Conservation (phyloP, 2,113 vertebrate genomes). For the Osmerus eperlanus region DNA sequence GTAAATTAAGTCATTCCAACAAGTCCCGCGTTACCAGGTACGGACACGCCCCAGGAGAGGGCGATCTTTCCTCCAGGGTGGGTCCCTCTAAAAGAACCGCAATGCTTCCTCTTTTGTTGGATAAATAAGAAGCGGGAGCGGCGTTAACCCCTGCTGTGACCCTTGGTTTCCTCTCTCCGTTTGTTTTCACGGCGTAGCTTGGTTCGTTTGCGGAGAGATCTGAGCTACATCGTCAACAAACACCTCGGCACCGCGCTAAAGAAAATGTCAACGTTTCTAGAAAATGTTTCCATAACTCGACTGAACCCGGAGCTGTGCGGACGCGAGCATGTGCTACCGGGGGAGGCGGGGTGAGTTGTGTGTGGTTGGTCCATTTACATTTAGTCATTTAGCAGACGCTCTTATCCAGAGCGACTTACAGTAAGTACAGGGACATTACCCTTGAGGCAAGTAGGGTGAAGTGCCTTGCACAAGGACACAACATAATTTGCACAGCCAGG, state of each 20-base stretch:
- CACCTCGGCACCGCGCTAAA: constrained; percentile 30
- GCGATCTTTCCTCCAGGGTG: constrained; percentile 34
- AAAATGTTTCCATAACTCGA: constrained; percentile 20
- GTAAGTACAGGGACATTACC: too few relatives aligned
- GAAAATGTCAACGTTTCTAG: constrained; percentile 35
- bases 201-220: constrained; percentile 50
- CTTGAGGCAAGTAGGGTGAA: too few relatives aligned
- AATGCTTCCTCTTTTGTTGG: constrained; percentile 53
- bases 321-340: neutral
- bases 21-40: constrained; percentile 37
- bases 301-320: neutral
- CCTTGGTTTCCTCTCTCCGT: constrained; percentile 55
- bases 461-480: too few relatives aligned
- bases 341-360: neutral
- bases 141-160: constrained; percentile 55
- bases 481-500: too few relatives aligned
- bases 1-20: constrained; percentile 69
- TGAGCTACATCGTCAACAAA: constrained; percentile 54
- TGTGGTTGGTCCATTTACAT: too few relatives aligned
- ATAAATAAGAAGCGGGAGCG: constrained; percentile 61
- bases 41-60: constrained; percentile 18
- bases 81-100: constrained; percentile 42
- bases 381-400: too few relatives aligned
- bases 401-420: too few relatives aligned
- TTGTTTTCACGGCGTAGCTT: constrained; percentile 61